A percentile compares a stretch with the other conserved stretches of the same genome.
Evolutionary conservation across 2,888 invertebrate genomes (phyloP).

Genomic region (Periphyllus acericola): DNA sequence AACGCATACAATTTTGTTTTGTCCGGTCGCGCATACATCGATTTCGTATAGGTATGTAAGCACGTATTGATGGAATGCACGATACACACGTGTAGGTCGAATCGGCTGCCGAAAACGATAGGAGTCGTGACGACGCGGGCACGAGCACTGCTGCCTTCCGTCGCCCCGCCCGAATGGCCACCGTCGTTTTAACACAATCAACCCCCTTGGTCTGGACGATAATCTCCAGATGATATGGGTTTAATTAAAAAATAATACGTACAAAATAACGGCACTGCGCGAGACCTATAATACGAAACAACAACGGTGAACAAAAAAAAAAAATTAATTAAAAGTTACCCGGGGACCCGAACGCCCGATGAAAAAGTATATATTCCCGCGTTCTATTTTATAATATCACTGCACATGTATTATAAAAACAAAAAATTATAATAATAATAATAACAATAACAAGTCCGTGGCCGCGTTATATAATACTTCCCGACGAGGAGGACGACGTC

Average conservation of each 20-base stretch:
- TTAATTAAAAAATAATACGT: slow-evolving; percentile 61
- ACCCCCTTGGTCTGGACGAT: slow-evolving; percentile 12
- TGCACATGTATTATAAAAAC: neutral
- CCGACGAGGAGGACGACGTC: neutral
- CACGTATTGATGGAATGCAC: too few species aligned
- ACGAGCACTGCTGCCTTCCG: neutral
- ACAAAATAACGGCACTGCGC: slow-evolving; percentile 18
- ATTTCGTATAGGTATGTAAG: too few species aligned
- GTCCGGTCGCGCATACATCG: too few species aligned
- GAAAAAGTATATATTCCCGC: slow-evolving; percentile 3
- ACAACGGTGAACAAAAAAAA: slow-evolving; percentile 15
- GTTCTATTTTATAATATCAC: slow-evolving; percentile 38
- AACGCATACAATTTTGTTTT: too few species aligned
- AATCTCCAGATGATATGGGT: slow-evolving; percentile 54
- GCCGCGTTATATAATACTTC: neutral
- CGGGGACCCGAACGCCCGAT: neutral
- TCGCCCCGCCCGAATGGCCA: neutral
- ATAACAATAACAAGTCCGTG: neutral
- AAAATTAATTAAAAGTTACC: slow-evolving; percentile 57
- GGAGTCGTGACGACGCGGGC: neutral
- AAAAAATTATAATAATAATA: slow-evolving; percentile 13
- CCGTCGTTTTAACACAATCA: neutral
- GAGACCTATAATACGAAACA: slow-evolving; percentile 31
- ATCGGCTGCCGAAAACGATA: neutral
- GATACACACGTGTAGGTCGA: too few species aligned